Conservation (phyloP, 2,113 vertebrate genomes). For the Cichladusa arquata region DNA sequence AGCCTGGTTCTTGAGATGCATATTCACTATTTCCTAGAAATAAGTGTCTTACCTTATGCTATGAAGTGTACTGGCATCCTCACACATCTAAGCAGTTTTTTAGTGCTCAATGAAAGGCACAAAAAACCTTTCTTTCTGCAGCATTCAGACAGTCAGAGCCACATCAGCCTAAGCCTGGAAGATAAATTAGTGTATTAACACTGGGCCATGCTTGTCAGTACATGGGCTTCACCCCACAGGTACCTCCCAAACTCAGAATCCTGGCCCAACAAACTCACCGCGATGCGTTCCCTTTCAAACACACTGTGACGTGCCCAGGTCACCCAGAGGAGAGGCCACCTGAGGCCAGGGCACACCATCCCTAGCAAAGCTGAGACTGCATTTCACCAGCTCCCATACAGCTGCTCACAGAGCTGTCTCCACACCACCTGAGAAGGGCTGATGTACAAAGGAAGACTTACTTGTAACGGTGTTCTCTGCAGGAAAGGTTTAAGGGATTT, state of each 20-base stretch:
- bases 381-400: accelerated
- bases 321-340: neutral
- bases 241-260: neutral
- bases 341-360: neutral
- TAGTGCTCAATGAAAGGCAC: neutral
- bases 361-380: accelerated
- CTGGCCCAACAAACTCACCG: neutral
- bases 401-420: neutral
- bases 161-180: neutral
- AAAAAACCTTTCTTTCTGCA: neutral
- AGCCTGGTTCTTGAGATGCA: neutral
- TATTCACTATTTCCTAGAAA: neutral
- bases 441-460: accelerated
- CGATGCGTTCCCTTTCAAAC: neutral
- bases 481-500: neutral
- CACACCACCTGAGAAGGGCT: neutral
- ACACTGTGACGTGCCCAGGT: accelerated
- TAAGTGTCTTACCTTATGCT: neutral
- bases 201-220: accelerated
- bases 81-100: accelerated
- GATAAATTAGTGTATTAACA: neutral
- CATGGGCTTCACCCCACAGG: accelerated
- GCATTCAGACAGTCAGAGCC: neutral
- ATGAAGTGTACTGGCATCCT: neutral
- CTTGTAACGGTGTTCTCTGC: accelerated